These are phyloP conservation scores for Byasa hedistus DNA, from an alignment of 2,888 invertebrate genomes.

Conservation along the genomic window DNA sequence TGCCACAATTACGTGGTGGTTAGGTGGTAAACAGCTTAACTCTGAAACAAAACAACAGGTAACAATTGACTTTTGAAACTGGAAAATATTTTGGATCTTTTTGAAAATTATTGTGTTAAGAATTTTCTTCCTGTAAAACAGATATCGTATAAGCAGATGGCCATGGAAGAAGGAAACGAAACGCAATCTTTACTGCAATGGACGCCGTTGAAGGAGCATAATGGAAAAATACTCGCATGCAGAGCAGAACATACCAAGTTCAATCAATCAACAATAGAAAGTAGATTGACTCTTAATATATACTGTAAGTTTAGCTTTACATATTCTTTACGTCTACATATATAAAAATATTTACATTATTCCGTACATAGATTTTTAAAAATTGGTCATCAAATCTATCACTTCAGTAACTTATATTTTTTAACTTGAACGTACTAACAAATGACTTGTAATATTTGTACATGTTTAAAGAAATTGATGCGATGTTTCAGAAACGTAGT, in stretches of 20 bases:
- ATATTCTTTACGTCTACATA: too few relatives aligned
- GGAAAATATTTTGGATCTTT: not conserved
- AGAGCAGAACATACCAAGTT: conserved; percentile 89
- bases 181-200: conserved; percentile 89
- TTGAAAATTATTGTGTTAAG: not conserved
- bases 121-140: conserved; percentile 47
- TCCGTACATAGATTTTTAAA: too few relatives aligned
- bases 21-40: conserved; percentile 84
- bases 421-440: too few relatives aligned
- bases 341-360: too few relatives aligned
- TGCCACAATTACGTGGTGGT: conserved; percentile 92
- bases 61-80: conserved; percentile 29
- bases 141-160: conserved; percentile 59
- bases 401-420: too few relatives aligned
- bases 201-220: conserved; percentile 87
- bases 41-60: conserved; percentile 62
- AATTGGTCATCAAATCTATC: too few relatives aligned
- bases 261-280: conserved; percentile 86
- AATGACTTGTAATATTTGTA: too few relatives aligned
- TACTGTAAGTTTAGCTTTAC: conserved; percentile 84
- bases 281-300: conserved; percentile 89
- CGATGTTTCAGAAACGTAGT: too few relatives aligned
- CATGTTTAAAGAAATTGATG: too few relatives aligned
- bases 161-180: conserved; percentile 87
- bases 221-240: conserved; percentile 88